phyloP scores from a whole-genome alignment of 2,113 vertebrate genomes.

The Myodes glareolus region DNA sequence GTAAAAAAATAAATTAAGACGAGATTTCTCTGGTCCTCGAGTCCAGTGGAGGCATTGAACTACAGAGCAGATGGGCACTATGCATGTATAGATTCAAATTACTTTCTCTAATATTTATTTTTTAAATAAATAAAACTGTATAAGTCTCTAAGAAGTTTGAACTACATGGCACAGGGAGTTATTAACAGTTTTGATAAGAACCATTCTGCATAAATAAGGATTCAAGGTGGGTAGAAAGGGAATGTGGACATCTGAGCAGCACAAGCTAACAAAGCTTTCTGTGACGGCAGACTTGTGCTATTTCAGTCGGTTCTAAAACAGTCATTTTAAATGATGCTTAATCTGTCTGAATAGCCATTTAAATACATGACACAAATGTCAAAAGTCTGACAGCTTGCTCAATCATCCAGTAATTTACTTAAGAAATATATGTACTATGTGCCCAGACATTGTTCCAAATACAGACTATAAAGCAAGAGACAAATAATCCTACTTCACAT shows the following conservation, averaged over 20 bases:
- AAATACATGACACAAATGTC: slow-evolving; percentile 40
- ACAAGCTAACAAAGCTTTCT: slow-evolving; percentile 30
- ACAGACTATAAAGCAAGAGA: not conserved
- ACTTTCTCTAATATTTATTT: not conserved
- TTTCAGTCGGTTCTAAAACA: not conserved
- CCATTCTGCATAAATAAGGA: slow-evolving; percentile 3
- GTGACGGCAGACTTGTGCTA: not conserved
- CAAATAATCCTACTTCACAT: slow-evolving; percentile 8
- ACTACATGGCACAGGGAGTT: not conserved
- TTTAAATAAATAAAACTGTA: slow-evolving; percentile 48
- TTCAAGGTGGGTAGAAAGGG: not conserved
- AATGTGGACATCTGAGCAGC: slow-evolving; percentile 10
- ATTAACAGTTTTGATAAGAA: slow-evolving; percentile 12
- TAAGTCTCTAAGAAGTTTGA: slow-evolving; percentile 10
- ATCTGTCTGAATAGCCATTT: not conserved
- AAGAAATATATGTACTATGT: slow-evolving; percentile 27
- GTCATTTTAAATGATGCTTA: slow-evolving; percentile 36
- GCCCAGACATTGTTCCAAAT: slow-evolving; percentile 1
- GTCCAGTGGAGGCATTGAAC: not conserved
- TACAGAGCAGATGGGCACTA: not conserved
- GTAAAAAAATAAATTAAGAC: not conserved
- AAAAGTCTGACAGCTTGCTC: slow-evolving; percentile 4
- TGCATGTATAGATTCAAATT: not conserved
- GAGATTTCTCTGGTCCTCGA: not conserved
- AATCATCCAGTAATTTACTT: slow-evolving; percentile 27